Conservation (phyloP, 1,140 invertebrate species). For the Anadara kagoshimensis region DNA sequence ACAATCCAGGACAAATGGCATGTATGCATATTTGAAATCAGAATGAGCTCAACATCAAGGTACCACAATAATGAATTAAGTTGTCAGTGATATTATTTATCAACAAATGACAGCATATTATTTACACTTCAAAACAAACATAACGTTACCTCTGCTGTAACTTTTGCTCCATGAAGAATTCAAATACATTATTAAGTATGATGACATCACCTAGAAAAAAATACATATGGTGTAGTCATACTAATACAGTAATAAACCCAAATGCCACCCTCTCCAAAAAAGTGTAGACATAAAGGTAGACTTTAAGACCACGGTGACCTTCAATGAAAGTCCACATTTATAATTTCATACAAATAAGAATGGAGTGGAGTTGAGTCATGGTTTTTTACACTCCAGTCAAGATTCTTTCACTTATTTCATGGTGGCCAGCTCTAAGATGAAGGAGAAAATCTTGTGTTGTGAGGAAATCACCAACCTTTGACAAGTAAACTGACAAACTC, state of each 20-base stretch:
- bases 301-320: no score
- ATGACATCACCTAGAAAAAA: slow-evolving; percentile 53
- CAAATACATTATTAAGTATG: slow-evolving; percentile 58
- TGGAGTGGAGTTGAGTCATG: neutral
- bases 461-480: no score
- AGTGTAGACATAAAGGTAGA: no score
- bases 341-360: neutral
- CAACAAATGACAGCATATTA: neutral
- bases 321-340: slow-evolving; percentile 1
- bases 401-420: neutral
- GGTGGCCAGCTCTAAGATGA: no score
- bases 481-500: no score
- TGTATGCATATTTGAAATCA: no score
- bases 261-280: no score
- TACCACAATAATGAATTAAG: no score
- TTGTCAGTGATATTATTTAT: neutral
- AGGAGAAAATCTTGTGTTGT: no score
- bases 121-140: neutral
- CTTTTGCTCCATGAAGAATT: slow-evolving; percentile 47
- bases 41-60: no score
- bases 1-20: no score
- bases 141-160: slow-evolving; percentile 8
- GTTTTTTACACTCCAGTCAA: neutral
- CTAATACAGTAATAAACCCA: neutral
- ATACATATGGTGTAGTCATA: neutral